These are phyloP conservation scores for Epinephelus awoara DNA, from an alignment of 2,797 vertebrate species.

Conservation along the genomic window DNA sequence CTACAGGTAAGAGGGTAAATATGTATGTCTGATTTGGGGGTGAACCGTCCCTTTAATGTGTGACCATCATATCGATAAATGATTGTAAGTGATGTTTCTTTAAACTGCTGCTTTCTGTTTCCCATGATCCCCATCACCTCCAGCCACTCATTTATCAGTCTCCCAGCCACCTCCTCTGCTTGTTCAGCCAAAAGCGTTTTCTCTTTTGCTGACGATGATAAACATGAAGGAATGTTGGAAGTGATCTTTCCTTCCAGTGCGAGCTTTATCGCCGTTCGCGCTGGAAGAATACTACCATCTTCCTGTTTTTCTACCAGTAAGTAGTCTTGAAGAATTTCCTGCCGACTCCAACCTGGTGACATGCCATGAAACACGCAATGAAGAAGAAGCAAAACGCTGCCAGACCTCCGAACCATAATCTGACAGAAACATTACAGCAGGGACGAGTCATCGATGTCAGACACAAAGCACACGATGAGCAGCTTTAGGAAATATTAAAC, in stretches of 20 bases:
- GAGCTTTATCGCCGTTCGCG: conserved; percentile 30
- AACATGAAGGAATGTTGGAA: conserved; percentile 52
- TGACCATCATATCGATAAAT: background rate
- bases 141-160: conserved; percentile 35
- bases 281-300: conserved; percentile 46
- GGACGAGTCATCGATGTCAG: background rate
- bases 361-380: conserved; percentile 23
- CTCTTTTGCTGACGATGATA: conserved; percentile 33
- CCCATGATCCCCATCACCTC: conserved; percentile 48
- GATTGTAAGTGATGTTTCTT: background rate
- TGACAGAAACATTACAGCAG: background rate
- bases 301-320: conserved; percentile 58
- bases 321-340: conserved; percentile 50
- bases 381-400: conserved; percentile 22
- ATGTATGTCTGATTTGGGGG: no score
- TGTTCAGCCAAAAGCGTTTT: conserved; percentile 21
- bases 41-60: background rate
- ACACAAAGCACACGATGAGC: conserved; percentile 14
- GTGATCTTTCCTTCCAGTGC: conserved; percentile 45
- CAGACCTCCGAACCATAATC: background rate
- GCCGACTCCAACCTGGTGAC: conserved; percentile 21
- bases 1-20: no score
- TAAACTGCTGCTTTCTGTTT: conserved; percentile 28
- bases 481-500: background rate
- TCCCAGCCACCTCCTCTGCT: conserved; percentile 19